Base-by-base conservation (phyloP, 2,797 vertebrate genomes). In the Anguilla anguilla region DNA sequence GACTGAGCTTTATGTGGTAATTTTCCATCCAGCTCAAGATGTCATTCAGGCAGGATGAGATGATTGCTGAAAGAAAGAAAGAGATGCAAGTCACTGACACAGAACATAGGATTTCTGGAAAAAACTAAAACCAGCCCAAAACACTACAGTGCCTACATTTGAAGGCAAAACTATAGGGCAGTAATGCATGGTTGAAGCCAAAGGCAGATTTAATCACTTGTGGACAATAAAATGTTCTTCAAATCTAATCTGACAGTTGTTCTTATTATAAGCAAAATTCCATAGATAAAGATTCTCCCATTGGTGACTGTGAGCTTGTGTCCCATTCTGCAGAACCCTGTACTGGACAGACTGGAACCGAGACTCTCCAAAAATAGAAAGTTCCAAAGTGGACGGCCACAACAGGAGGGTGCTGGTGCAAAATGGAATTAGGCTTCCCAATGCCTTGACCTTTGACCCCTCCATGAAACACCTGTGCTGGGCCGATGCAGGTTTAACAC, bases 281-380 rank as follows among this genome's bases (percentile, higher is more conserved):
- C 28, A 74, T 74, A 43, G 43, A 43, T 43, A 43, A 43, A 43
- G 43, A 43, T 43, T 43, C 43, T 43, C 43, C 43, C 43, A 15
- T 13, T 7, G 6, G n/a, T 72, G 69, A 72, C 13, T 13, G 1
- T 31, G n/a, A 31, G 31, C 31, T 31, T 81, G 72, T 85, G 83
- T 55, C 39, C 31, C 55, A 83, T 85, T 81, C 88, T 84, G 84
- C 91, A 99, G 99, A 25, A 97, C 97, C 89, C 96, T 99, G 31
- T 99, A 97, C 90, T 99, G 99, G 99, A 99, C 98, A 0, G 99
- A 99, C 91, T 99, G 99, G 99, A 99, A 99, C 91, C 94, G 98
- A 9, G 98, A 99, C 91, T 97, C 97, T 31, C 99, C 99, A 0
- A 99, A 99, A 97, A 99, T 99, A 0, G 99, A 99, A 92, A 96